These are phyloP conservation scores for Varanus komodoensis DNA, from an alignment of 2,113 vertebrate genomes.

Conservation along the genomic window DNA sequence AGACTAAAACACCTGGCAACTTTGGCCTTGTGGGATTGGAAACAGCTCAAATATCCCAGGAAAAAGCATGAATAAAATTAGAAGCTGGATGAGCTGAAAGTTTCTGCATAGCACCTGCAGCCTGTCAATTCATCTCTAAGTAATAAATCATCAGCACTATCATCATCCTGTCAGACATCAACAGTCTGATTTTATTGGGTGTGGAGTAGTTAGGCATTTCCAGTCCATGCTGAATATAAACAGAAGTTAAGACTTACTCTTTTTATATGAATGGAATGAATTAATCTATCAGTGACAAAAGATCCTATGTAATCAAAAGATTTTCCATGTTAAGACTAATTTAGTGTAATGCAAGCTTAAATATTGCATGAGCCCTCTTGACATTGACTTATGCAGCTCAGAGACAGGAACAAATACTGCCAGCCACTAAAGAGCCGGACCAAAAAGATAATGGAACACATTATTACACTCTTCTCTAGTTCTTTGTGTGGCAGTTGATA, in stretches of 20 bases:
- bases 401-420: conserved; percentile 41
- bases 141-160: background rate
- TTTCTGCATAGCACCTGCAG: background rate
- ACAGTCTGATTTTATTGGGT: conserved; percentile 65
- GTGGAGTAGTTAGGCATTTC: conserved; percentile 70
- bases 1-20: background rate
- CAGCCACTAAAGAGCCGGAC: background rate
- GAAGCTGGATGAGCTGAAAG: background rate
- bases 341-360: conserved; percentile 80
- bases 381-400: conserved; percentile 77
- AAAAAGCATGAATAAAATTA: background rate
- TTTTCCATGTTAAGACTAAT: conserved; percentile 85
- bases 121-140: background rate
- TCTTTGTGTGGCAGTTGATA: conserved; percentile 47
- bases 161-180: conserved; percentile 18
- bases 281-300: conserved; percentile 83
- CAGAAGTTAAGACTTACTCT: conserved; percentile 70
- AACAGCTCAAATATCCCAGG: background rate
- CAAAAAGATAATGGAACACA: conserved; percentile 39
- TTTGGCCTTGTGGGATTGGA: background rate
- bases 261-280: conserved; percentile 80
- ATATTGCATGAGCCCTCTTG: conserved; percentile 81
- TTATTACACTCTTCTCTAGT: conserved; percentile 40
- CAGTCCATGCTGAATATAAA: conserved; percentile 76
- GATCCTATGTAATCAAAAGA: conserved; percentile 80